A percentile compares a stretch with the other conserved stretches of the same genome.
Conservation (phyloP, 2,888 invertebrate species). For the Stenotaenia linearis region DNA sequence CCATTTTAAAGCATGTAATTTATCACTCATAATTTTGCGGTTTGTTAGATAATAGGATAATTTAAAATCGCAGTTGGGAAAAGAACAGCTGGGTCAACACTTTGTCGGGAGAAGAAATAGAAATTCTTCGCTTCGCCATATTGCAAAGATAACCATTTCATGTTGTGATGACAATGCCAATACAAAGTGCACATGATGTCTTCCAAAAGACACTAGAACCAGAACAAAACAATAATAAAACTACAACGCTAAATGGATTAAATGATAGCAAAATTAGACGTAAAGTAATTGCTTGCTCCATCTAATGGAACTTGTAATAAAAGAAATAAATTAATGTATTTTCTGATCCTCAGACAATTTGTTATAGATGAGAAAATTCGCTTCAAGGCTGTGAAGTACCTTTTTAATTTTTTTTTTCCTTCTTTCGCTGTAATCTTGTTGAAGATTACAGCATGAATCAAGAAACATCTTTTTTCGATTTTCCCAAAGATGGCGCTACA, state of each 20-base stretch:
- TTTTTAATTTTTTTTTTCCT: not conserved
- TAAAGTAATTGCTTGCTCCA: no score
- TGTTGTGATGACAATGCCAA: no score
- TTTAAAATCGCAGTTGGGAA: not conserved
- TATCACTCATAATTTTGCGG: not conserved
- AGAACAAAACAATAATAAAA: no score
- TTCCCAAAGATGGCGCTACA: not conserved
- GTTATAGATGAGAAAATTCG: not conserved
- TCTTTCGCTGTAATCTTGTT: no score
- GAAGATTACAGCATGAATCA: no score
- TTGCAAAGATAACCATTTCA: not conserved
- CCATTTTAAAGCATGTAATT: not conserved
- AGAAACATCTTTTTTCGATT: not conserved
- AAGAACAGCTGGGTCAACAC: not conserved
- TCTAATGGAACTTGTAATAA: not conserved
- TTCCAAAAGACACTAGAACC: no score
- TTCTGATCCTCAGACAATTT: not conserved
- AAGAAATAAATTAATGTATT: not conserved
- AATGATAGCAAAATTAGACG: no score
- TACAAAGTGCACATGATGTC: no score
- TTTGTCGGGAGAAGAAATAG: not conserved
- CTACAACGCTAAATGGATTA: not conserved
- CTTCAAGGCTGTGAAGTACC: no score
- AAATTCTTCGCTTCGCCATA: not conserved
- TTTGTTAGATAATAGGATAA: not conserved